Percentiles rank a stretch among this genome's conserved stretches.
Conservation (phyloP, 1,140 invertebrate genomes). For the Zaprionus vittiger region DNA sequence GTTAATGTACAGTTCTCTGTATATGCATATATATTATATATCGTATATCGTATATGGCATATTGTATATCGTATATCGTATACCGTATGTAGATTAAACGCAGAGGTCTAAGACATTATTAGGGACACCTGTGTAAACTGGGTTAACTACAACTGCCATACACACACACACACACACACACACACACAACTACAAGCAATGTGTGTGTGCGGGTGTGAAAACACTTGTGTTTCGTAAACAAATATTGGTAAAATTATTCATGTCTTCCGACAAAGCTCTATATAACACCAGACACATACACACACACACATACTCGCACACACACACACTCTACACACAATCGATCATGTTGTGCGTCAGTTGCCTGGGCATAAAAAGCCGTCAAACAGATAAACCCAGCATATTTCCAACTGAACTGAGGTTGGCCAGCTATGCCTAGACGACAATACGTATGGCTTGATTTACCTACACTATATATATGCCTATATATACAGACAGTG, state of each 20-base stretch:
- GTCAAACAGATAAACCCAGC: slow-evolving; percentile 28
- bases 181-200: slow-evolving; percentile 29
- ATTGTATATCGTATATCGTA: background rate
- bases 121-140: slow-evolving; percentile 73
- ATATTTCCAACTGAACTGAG: slow-evolving; percentile 6
- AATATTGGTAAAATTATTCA: slow-evolving; percentile 78
- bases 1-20: background rate
- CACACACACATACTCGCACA: background rate
- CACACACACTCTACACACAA: slow-evolving; percentile 27
- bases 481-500: no score
- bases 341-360: slow-evolving; percentile 54
- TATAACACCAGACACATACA: background rate
- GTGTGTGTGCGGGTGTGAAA: slow-evolving; percentile 41
- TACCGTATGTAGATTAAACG: slow-evolving; percentile 7
- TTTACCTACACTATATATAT: background rate
- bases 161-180: slow-evolving; percentile 20
- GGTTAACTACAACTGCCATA: slow-evolving; percentile 58
- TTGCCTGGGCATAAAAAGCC: slow-evolving; percentile 25
- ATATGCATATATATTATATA: background rate
- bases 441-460: background rate
- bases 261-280: slow-evolving; percentile 14
- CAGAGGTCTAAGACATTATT: slow-evolving; percentile 19
- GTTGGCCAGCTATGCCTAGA: slow-evolving; percentile 7
- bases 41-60: background rate
- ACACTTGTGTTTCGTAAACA: slow-evolving; percentile 77